These are phyloP conservation scores for Smutsia gigantea DNA, from an alignment of 2,797 vertebrate genomes.

Conservation along the genomic window DNA sequence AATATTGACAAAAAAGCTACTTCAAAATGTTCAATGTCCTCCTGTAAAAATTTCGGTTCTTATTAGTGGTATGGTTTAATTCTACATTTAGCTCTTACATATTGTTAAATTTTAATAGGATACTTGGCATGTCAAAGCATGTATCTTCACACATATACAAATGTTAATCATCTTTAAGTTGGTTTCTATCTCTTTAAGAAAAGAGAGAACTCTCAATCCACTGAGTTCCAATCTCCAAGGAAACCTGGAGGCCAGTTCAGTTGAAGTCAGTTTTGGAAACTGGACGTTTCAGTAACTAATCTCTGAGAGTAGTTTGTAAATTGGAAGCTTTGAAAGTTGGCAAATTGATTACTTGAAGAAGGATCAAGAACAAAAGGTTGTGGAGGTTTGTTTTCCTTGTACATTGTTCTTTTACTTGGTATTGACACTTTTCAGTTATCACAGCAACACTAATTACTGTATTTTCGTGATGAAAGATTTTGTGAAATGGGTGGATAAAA, in stretches of 20 bases:
- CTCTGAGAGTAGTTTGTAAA: neutral
- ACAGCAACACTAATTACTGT: neutral
- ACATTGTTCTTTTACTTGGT: neutral
- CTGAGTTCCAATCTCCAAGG: slow-evolving; percentile 16
- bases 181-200: slow-evolving; percentile 32
- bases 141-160: slow-evolving; percentile 2
- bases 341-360: neutral
- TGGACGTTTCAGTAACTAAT: slow-evolving; percentile 8
- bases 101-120: no score
- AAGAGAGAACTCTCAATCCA: slow-evolving; percentile 7
- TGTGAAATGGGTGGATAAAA: slow-evolving; percentile 43
- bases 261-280: slow-evolving; percentile 41
- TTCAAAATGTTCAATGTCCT: no score
- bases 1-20: no score
- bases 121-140: no score
- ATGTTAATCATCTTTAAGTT: slow-evolving; percentile 7
- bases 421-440: neutral
- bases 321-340: slow-evolving; percentile 1
- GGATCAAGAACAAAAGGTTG: neutral
- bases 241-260: neutral
- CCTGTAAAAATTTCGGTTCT: no score
- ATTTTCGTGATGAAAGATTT: neutral
- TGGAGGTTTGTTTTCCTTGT: slow-evolving; percentile 39
- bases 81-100: no score
- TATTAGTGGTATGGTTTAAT: no score